Evolutionary conservation across 30 jellyfish, hydroid and myxozoan species (phyloP).

Genomic region (Haliclystus octoradiatus): DNA sequence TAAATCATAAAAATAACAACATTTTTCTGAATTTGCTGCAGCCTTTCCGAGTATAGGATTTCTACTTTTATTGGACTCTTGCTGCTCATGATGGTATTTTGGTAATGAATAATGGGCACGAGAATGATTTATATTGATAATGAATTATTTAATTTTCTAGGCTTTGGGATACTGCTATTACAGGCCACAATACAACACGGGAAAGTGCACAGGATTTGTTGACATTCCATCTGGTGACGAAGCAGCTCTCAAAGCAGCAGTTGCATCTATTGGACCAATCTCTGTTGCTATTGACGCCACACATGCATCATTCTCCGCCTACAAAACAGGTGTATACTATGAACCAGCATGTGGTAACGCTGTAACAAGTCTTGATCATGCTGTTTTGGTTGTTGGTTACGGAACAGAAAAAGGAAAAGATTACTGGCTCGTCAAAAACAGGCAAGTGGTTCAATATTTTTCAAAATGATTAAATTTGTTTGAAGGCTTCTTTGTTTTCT

Average conservation of each 20-base stretch:
- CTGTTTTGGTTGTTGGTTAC: conserved; percentile 97
- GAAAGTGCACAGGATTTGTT: conserved; percentile 69
- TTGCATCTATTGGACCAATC: conserved; percentile 94
- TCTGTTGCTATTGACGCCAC: conserved; percentile 98
- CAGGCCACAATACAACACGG: conserved; percentile 58
- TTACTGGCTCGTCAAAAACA: conserved; percentile 95
- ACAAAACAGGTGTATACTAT: conserved; percentile 65
- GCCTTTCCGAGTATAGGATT: too few species aligned
- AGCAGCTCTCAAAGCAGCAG: conserved; percentile 73
- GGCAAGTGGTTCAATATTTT: too few species aligned
- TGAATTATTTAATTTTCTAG: too few species aligned
- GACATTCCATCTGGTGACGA: conserved; percentile 94
- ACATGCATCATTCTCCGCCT: conserved; percentile 75
- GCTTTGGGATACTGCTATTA: conserved; percentile 88
- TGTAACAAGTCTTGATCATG: conserved; percentile 76
- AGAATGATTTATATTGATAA: too few species aligned
- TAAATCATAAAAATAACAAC: too few species aligned
- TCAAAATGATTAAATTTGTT: too few species aligned
- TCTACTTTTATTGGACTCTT: too few species aligned
- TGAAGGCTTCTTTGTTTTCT: too few species aligned
- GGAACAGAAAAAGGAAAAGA: conserved; percentile 87
- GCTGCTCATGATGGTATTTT: too few species aligned
- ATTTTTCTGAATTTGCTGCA: too few species aligned
- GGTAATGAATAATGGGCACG: too few species aligned
- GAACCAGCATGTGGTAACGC: conserved; percentile 94